Base-by-base conservation (phyloP, 2,888 invertebrate species). In the Conus canariensis region DNA sequence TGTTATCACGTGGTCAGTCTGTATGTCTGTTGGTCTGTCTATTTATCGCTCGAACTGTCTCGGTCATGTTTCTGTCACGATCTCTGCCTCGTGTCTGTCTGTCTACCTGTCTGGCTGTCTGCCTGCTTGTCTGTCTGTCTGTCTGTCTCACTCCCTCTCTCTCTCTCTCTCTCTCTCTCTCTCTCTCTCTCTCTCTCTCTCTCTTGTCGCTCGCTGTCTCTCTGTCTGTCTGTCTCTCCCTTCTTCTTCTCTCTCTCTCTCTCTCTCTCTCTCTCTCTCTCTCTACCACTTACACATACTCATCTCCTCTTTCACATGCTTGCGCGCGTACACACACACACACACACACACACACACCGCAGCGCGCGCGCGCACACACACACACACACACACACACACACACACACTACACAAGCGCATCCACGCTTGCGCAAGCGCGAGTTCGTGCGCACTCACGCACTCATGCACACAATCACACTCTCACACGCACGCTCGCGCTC, bases 231-330 rank as follows among this genome's bases (percentile, higher is more conserved):
- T 64, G 6, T 64, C 60, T 64, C 60, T 10, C 60, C 6, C 12
- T 64, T 3, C 14, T 60, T 4, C 4, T 0, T 64, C 60, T 64
- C 12, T 64, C 12, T 64, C 60, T 64, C 19, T 74, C 74, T 30
- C 82, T 82, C 82, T 82, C 45, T 82, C 82, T 82, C 45, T 45
- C 70, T 89, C 70, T 82, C 82, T 82, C 45, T 82, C 56, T 82
- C 45, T 45, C 70, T 89, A 56, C 64, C 85, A 8, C 45, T 45
- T 45, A 45, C 45, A 45, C 45, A 45, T 4, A 45, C 30, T 45
- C 45, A 45, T 45, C 45, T 45, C 3, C 45, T 45, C 45, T 45
- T 45, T 45, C 45, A 45, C 45, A 45, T 45, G 45, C 45, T 45
- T 45, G 45, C 45, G 45, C 45, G 45, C 89, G 64, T 56, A 64